Evolutionary conservation across 2,888 invertebrate species (phyloP).

Genomic region (Agrilus mali): DNA sequence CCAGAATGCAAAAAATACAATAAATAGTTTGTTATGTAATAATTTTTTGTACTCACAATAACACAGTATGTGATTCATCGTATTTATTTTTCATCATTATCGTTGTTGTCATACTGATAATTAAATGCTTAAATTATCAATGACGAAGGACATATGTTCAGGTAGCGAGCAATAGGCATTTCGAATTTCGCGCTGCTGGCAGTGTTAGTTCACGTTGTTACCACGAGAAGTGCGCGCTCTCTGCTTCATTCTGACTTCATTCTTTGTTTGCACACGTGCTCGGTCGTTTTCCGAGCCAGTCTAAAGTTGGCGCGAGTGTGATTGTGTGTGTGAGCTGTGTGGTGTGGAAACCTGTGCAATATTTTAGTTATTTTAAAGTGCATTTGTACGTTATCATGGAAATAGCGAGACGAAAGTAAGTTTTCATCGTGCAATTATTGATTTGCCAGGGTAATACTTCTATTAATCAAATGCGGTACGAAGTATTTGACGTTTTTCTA

Average conservation of each 20-base stretch:
- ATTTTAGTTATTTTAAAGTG: constrained; percentile 9
- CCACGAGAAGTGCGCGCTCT: not conserved
- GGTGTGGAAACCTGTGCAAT: constrained; percentile 10
- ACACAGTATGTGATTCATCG: too few species aligned
- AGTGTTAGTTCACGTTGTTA: not conserved
- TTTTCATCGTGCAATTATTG: constrained; percentile 7
- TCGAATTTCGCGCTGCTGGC: constrained; percentile 1
- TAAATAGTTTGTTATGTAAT: too few species aligned
- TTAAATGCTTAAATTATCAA: too few species aligned
- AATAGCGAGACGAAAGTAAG: constrained; percentile 18
- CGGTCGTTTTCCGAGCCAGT: constrained; percentile 11
- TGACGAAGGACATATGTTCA: too few species aligned
- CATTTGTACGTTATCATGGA: constrained; percentile 12
- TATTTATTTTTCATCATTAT: too few species aligned
- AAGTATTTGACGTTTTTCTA: constrained; percentile 1
- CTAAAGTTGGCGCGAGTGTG: constrained; percentile 11
- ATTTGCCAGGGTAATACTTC: too few species aligned
- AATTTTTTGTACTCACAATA: too few species aligned
- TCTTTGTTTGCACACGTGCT: constrained; percentile 17
- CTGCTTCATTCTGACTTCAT: constrained; percentile 9
- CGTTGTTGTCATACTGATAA: too few species aligned
- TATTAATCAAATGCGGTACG: too few species aligned
- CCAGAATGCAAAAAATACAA: too few species aligned
- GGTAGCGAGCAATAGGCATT: too few species aligned
- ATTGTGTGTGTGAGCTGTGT: constrained; percentile 5